Base-by-base conservation (phyloP, 1,140 invertebrate species). In the Sitodiplosis mosellana region DNA sequence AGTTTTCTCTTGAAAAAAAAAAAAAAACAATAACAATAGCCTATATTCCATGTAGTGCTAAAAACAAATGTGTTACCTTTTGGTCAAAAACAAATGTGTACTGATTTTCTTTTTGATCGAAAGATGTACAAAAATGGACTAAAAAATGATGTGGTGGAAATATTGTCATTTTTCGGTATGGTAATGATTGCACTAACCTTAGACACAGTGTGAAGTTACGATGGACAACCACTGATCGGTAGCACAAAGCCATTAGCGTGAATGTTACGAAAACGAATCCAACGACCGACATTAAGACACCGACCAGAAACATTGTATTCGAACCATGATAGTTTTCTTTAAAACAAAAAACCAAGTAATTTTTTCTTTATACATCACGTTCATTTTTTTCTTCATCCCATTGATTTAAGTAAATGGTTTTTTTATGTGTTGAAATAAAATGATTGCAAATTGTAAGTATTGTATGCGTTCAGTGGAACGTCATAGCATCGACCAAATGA, bases 161-260 rank as follows among this genome's bases (percentile, higher is more conserved):
- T 63, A 76, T 73, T 77, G 72, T 76, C 78, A 77, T 80, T 80
- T n/a, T n/a, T 63, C 59, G 60, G 60, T 63, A 60, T 15, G 17
- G 33, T 34, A 33, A 27, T 45, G 17, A 33, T 64, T 64, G 60
- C 64, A 88, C 85, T 88, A 87, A 88, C 85, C 85, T 88, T 81
- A 88, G 81, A 81, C 84, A 89, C 77, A 88, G 81, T 77, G 83
- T 87, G 84, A 87, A 86, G 82, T 87, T 89, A 86, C 85, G 87
- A 85, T 90, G 84, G 80, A 90, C 85, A 83, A 88, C 85, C 77
- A 90, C 85, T 87, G 84, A 90, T 86, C 91, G 91, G 84, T 96
- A 96, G 82, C 92, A 96, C 74, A 94, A 83, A 75, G 91, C 89
- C 79, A 93, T 87, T 74, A 92, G 80, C 72, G 89, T 87, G 81